phyloP scores from a whole-genome alignment of 1,140 invertebrate genomes.

The Doryteuthis pealeii region DNA sequence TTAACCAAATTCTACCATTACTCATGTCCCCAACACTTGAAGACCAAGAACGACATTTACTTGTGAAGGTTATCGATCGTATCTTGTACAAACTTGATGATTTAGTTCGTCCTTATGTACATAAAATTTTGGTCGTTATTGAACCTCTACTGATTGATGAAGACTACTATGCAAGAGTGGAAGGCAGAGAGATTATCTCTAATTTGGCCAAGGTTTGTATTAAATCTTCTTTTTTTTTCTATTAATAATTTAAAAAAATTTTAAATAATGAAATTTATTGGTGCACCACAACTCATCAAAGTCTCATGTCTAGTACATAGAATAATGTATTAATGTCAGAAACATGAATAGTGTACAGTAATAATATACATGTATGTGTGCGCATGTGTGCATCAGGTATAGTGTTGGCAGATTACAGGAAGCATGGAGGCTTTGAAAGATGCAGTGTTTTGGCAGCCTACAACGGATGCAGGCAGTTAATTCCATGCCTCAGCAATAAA shows the following conservation, averaged over 20 bases:
- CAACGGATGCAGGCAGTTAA: too few relatives aligned
- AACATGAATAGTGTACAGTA: too few relatives aligned
- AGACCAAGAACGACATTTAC: conserved; percentile 97
- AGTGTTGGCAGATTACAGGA: too few relatives aligned
- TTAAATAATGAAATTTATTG: background rate
- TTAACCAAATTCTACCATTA: conserved; percentile 97
- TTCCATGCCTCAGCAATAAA: too few relatives aligned
- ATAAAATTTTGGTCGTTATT: conserved; percentile 99
- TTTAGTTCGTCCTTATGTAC: conserved; percentile 96
- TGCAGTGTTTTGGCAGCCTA: too few relatives aligned
- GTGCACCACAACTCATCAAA: background rate
- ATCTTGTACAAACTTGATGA: conserved; percentile 99
- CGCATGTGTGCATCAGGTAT: too few relatives aligned
- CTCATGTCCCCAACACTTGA: conserved; percentile 99
- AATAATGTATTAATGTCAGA: too few relatives aligned
- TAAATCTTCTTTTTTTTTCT: background rate
- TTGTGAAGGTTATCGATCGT: conserved; percentile 99
- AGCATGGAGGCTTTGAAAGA: too few relatives aligned
- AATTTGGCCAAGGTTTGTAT: conserved; percentile 85
- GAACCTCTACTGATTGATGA: conserved; percentile 99
- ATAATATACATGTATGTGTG: too few relatives aligned
- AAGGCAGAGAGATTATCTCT: conserved; percentile 98
- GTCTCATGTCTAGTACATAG: too few relatives aligned
- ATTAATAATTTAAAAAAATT: background rate
- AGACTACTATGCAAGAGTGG: conserved; percentile 99